Conservation (phyloP, 2,797 vertebrate species). For the Melopsittacus undulatus region DNA sequence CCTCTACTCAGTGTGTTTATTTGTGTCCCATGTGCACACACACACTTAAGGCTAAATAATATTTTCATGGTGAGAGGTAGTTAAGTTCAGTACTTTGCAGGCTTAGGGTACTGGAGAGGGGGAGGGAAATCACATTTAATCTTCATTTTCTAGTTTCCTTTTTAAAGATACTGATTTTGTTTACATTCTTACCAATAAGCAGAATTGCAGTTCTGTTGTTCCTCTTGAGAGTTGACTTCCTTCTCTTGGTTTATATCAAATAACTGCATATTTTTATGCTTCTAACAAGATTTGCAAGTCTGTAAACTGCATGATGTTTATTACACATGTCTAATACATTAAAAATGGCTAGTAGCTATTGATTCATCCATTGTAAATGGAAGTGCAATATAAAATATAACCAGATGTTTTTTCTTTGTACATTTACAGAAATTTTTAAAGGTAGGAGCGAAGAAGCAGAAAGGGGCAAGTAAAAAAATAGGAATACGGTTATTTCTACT, state of each 20-base stretch:
- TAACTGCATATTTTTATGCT: neutral
- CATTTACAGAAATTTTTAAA: neutral
- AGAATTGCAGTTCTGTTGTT: neutral
- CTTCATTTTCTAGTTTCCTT: neutral
- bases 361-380: neutral
- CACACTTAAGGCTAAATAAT: accelerated
- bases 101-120: neutral
- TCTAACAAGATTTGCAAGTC: neutral
- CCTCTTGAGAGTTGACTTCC: neutral
- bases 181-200: neutral
- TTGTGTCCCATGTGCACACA: neutral
- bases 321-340: neutral
- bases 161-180: neutral
- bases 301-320: neutral
- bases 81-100: neutral
- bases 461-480: neutral
- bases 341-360: neutral
- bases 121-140: neutral
- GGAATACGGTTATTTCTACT: neutral
- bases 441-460: neutral
- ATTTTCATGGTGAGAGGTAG: neutral
- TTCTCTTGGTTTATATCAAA: neutral
- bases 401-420: neutral
- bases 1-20: neutral
- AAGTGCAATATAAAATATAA: neutral